Evolutionary conservation across 2,888 invertebrate genomes (phyloP), one percentile per base, ranked within the genome.

Genomic region (Rhagophthalmus giganteus): DNA sequence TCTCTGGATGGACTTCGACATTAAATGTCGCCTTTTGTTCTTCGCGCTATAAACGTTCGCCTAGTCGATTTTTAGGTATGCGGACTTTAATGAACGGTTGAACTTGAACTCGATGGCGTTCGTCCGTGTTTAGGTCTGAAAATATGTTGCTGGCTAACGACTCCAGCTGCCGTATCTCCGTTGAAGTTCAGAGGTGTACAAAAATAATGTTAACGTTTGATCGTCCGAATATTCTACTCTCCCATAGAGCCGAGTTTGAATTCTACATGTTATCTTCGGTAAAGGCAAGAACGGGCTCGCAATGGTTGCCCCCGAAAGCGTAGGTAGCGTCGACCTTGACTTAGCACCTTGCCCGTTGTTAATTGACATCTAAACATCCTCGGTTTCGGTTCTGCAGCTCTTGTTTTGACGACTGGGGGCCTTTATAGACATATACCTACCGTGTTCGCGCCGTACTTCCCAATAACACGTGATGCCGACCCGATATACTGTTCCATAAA

Each of bases 311-410:
- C 45, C 46, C 30, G 45, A 45, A 46, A 44, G 51, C 40, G 51
- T 52, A 52, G 51, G 51, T 41, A 46, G 51, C 27, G 34, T 41
- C 46, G 51, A 46, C 51, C 51, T 52, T 52, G 51, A 52, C 51
- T 52, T 52, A 52, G 51, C 51, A 52, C 51, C 51, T 52, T 52
- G 51, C 51, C 51, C 45, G 51, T 46, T 46, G 51, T 52, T 52
- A 52, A 52, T 52, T 52, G 51, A 52, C 51, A 52, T 52, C 51
- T 46, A 52, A 52, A 52, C 51, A 52, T 52, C 35, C 51, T 40
- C 45, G 40, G 45, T 52, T 52, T 51, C 39, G 45, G 38, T 44
- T 44, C 51, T 46, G 34, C 39, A 41, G 32, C 32, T 47, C 30
- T 46, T 37, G 46, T 47, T 47, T 47, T 47, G 47, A 31, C 39